phyloP scores from a whole-genome alignment of 2,888 invertebrate species.

The Athripsodes cinereus region DNA sequence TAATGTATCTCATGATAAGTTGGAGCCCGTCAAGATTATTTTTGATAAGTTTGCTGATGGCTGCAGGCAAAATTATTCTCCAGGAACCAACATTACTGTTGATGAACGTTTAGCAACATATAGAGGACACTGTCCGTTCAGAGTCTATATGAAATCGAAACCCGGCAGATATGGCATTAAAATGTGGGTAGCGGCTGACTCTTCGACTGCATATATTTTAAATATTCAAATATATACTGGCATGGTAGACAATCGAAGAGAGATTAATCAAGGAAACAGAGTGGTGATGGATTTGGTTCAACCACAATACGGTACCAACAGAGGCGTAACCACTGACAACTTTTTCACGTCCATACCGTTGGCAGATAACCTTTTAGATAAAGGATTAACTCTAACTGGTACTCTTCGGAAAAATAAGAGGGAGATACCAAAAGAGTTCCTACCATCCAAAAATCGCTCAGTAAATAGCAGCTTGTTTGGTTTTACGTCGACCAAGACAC shows the following conservation, averaged over 20 bases:
- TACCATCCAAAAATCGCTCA: neutral
- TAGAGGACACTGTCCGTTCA: constrained; percentile 22
- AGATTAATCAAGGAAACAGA: constrained; percentile 14
- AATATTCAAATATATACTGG: constrained; percentile 16
- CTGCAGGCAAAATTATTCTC: constrained; percentile 8
- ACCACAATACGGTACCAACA: constrained; percentile 14
- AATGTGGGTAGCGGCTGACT: constrained; percentile 15
- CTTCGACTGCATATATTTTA: constrained; percentile 13
- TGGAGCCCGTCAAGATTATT: constrained; percentile 5
- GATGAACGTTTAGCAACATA: constrained; percentile 18
- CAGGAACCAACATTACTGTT: constrained; percentile 12
- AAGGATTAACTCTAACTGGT: constrained; percentile 14
- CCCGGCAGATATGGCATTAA: constrained; percentile 19
- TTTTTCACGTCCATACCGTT: constrained; percentile 16
- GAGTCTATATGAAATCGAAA: constrained; percentile 24
- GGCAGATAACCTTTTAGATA: constrained; percentile 10
- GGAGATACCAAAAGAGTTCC: constrained; percentile 9
- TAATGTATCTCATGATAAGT: neutral
- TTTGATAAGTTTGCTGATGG: constrained; percentile 1
- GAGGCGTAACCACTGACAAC: constrained; percentile 17
- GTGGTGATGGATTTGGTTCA: constrained; percentile 16
- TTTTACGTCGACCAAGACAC: constrained; percentile 4
- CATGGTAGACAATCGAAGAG: constrained; percentile 12
- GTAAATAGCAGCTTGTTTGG: constrained; percentile 5
- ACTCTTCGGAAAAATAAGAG: constrained; percentile 11